phyloP scores from a whole-genome alignment of 2,113 vertebrate species.

The Silurus meridionalis region DNA sequence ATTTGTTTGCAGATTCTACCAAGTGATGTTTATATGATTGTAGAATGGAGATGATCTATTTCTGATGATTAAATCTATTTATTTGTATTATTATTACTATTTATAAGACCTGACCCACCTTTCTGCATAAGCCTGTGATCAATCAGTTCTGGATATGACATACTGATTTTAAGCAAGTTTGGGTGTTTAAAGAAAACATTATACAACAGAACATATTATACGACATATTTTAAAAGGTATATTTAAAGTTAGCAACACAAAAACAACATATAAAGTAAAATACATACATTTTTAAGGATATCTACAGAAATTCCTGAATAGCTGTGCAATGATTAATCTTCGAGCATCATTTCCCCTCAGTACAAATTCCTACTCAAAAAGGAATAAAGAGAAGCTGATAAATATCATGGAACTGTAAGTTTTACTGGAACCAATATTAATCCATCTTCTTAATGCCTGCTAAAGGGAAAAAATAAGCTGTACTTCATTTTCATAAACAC shows the following conservation, averaged over 20 bases:
- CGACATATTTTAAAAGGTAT: not conserved
- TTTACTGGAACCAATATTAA: constrained; percentile 30
- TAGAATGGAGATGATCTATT: not conserved
- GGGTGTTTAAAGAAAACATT: not conserved
- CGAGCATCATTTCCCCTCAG: not conserved
- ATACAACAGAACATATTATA: no score
- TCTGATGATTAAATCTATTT: no score
- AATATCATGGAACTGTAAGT: not conserved
- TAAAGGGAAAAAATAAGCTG: constrained; percentile 51
- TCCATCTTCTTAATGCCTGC: constrained; percentile 30
- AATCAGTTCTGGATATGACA: not conserved
- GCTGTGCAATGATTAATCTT: not conserved
- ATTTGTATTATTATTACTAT: not conserved
- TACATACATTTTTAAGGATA: not conserved
- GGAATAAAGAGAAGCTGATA: not conserved
- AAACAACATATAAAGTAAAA: not conserved
- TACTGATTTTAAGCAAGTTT: not conserved
- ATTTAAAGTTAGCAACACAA: not conserved
- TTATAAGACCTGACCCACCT: not conserved
- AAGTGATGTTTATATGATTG: not conserved
- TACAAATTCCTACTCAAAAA: not conserved
- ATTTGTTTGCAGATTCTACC: not conserved
- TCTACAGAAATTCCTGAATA: not conserved
- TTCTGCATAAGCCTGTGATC: not conserved
- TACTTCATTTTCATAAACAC: constrained; percentile 52